Evolutionary conservation across 2,888 invertebrate species (phyloP).

Genomic region (Gibbula magus): DNA sequence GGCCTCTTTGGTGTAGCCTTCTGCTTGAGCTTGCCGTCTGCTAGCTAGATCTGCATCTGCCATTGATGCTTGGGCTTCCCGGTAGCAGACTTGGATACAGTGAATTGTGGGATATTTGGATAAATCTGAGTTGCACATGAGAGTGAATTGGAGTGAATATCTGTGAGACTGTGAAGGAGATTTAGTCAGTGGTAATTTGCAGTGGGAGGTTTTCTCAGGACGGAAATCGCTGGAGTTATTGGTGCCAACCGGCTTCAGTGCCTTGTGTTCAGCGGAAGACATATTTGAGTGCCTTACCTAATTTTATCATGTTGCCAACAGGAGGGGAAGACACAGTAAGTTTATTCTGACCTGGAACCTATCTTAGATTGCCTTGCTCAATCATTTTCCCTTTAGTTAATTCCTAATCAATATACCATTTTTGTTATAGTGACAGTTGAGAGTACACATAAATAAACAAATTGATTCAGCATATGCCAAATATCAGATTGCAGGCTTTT

Average conservation of each 20-base stretch:
- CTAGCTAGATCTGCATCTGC: neutral
- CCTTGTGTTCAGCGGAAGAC: neutral
- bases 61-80: neutral
- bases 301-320: neutral
- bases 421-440: no score
- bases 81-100: neutral
- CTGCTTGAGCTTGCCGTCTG: conserved; percentile 6
- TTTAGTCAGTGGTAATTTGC: neutral
- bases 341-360: no score
- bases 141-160: conserved; percentile 3
- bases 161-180: neutral
- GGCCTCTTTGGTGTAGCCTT: neutral
- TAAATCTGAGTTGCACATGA: neutral
- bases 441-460: no score
- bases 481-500: no score
- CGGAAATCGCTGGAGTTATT: neutral
- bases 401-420: no score
- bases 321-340: neutral
- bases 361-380: no score
- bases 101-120: neutral
- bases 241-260: neutral
- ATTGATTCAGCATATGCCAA: no score
- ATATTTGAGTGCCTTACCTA: conserved; percentile 7
- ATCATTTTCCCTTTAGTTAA: no score
- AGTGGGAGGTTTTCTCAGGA: neutral